Evolutionary conservation across 30 jellyfish, hydroid and myxozoan species (phyloP).

Genomic region (Aurelia coerulea): DNA sequence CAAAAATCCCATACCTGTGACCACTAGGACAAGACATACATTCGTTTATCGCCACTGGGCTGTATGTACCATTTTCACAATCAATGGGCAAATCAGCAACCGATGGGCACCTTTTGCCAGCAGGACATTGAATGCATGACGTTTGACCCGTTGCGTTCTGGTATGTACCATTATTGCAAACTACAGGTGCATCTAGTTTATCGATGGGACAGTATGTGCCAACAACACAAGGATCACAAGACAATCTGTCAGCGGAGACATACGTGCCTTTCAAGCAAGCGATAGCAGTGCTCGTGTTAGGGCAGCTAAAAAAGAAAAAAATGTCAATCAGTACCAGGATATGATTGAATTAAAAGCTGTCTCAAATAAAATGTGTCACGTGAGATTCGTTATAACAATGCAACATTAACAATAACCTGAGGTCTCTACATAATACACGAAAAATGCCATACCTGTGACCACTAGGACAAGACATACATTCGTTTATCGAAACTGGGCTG

Average conservation of each 20-base stretch:
- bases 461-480: slow-evolving; percentile 83
- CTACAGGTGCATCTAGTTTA: slow-evolving; percentile 61
- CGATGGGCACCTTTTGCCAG: slow-evolving; percentile 68
- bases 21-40: no score
- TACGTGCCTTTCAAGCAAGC: background rate
- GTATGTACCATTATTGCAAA: slow-evolving; percentile 87
- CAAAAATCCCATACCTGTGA: background rate
- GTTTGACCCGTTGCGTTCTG: slow-evolving; percentile 73
- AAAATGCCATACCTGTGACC: slow-evolving; percentile 19
- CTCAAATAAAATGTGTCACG: no score
- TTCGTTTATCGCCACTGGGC: slow-evolving; percentile 36
- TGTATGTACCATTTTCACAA: slow-evolving; percentile 81
- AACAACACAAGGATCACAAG: background rate
- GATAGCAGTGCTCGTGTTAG: background rate
- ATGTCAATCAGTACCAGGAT: no score
- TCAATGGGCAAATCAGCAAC: slow-evolving; percentile 56
- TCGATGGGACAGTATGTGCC: slow-evolving; percentile 18
- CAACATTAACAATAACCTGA: no score
- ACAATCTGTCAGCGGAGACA: background rate
- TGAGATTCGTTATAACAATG: no score
- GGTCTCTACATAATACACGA: no score
- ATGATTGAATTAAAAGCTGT: no score
- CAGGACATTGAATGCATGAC: slow-evolving; percentile 64
- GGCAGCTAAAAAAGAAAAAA: background rate
- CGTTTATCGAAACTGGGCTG: slow-evolving; percentile 62